Evolutionary conservation across 2,888 invertebrate genomes (phyloP), one percentile per base, ranked within the genome.

Genomic region (Drosophila pullipes): DNA sequence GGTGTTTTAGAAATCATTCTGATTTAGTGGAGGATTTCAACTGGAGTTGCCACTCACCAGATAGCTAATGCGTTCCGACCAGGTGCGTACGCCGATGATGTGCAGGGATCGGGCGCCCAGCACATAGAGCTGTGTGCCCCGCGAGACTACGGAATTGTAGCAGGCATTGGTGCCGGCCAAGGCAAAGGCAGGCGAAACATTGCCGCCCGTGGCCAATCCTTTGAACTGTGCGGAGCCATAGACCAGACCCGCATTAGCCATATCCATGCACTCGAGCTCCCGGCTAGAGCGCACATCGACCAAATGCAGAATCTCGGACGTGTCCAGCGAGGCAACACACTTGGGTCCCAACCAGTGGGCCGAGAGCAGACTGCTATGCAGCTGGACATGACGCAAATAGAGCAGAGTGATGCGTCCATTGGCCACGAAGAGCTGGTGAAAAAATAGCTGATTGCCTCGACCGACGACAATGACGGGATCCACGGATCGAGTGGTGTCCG

Each of bases 141-240:
- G 95, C 33, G 95, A 95, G 44, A 95, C 94, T 44, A 96, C 94
- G 0, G 96, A 96, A 91, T 96, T 96, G 91, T 96, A 97, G 90
- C 96, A 97, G 0, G 95, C 95, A 83, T 94, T 94, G 6, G 94
- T 94, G 0, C 95, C 95, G 0, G 95, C 95, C 62, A 94, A 91
- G 49, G 95, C 94, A 92, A 95, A 94, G 0, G 95, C 95, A 4
- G 94, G 94, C 73, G 97, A 95, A 82, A 96, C 99, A 91, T 98
- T 98, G 0, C 99, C 99, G 9, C 99, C 99, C 0, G 99, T 99
- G 74, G 98, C 98, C 49, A 99, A 94, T 0, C 97, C 99, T 94
- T 98, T 96, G 88, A 96, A 97, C 91, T 93, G 97, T 52, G 97
- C 97, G 39, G 97, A 97, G 53, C 97, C 96, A 90, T 98, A 98